Conservation (phyloP, 2,113 vertebrate genomes). For the Toxostoma redivivum region DNA sequence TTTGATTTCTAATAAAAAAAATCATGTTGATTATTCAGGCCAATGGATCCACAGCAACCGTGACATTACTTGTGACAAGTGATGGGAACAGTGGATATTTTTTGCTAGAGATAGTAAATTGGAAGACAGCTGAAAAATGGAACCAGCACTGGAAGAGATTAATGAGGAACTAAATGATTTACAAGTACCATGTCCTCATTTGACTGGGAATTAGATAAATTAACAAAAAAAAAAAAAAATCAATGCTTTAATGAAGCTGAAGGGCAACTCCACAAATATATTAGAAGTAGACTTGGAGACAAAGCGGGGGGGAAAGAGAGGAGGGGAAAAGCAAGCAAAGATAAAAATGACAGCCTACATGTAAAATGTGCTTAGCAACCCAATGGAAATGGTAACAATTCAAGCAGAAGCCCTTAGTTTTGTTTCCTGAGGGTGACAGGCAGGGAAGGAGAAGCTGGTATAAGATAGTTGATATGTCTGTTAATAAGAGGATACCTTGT, state of each 20-base stretch:
- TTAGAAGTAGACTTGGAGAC: background rate
- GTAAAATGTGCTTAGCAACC: background rate
- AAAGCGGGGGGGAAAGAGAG: background rate
- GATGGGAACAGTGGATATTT: conserved; percentile 17
- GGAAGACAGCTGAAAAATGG: conserved; percentile 21
- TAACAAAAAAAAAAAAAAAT: conserved; percentile 19
- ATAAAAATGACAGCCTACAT: background rate
- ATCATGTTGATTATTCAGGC: conserved; percentile 42
- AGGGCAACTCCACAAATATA: conserved; percentile 1
- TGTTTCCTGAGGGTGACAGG: background rate
- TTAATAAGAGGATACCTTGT: background rate
- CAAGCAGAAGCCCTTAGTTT: background rate
- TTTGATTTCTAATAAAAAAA: conserved; percentile 38
- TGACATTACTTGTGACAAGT: conserved; percentile 57
- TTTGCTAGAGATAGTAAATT: conserved; percentile 9
- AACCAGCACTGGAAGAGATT: conserved; percentile 38
- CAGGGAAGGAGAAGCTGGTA: background rate
- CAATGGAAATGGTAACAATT: background rate
- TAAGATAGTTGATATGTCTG: background rate
- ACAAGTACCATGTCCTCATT: conserved; percentile 46
- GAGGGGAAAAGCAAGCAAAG: background rate
- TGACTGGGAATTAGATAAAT: conserved; percentile 60
- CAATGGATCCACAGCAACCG: conserved; percentile 28
- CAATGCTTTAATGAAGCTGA: conserved; percentile 28
- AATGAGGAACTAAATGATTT: conserved; percentile 62